A percentile compares a stretch with the other conserved stretches of the same genome.
These are phyloP conservation scores for Cephus nigrinus DNA, from an alignment of 2,888 invertebrate genomes.

Conservation along the genomic window DNA sequence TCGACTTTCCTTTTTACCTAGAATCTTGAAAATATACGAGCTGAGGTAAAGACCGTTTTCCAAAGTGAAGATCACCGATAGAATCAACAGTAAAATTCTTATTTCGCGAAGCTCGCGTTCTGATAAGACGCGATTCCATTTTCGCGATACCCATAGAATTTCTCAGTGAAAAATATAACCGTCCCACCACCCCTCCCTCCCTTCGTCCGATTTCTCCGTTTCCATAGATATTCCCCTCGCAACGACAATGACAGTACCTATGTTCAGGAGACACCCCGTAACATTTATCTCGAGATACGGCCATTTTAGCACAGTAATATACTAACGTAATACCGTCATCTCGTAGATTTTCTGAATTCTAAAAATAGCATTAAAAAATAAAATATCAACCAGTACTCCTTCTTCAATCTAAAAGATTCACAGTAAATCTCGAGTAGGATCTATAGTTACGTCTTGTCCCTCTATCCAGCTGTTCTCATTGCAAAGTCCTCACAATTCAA, in stretches of 20 bases:
- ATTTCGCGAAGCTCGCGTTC: not conserved
- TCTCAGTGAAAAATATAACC: not conserved
- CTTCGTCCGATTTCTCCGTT: not conserved
- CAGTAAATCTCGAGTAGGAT: not conserved
- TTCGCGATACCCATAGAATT: not conserved
- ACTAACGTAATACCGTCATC: not conserved
- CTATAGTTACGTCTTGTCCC: not conserved
- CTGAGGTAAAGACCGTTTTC: not conserved
- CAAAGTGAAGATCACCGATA: not conserved
- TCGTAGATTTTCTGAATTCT: not conserved
- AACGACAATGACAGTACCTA: not conserved
- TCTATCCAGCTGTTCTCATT: constrained; percentile 13
- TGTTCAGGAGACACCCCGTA: not conserved
- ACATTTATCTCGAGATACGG: not conserved
- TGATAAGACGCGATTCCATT: not conserved
- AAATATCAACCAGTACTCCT: not conserved
- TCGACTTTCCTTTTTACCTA: not conserved
- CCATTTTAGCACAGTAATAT: not conserved
- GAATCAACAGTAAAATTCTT: not conserved
- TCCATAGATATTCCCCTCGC: not conserved
- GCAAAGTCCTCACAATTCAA: constrained; percentile 14
- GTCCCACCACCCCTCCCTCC: not conserved
- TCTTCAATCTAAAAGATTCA: not conserved
- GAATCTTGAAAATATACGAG: not conserved
- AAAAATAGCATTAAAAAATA: not conserved